Evolutionary conservation across 2,797 vertebrate species (phyloP).

Genomic region (Odontamblyopus rebecca): DNA sequence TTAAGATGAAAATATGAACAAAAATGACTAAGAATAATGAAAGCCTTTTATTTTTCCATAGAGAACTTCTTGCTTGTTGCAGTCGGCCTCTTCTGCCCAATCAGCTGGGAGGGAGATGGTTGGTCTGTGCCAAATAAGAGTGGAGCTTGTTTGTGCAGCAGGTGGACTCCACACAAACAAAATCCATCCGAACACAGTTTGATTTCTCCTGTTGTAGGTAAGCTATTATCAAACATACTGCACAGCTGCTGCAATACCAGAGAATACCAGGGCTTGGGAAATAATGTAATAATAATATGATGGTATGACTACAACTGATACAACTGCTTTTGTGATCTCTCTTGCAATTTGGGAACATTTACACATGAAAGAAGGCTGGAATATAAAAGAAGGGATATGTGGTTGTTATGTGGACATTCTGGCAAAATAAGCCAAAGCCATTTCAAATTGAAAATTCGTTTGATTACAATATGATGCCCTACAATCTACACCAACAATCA

Average conservation of each 20-base stretch:
- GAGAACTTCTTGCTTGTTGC: slow-evolving; percentile 11
- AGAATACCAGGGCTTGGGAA: slow-evolving; percentile 52
- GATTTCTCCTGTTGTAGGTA: slow-evolving; percentile 58
- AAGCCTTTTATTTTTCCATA: neutral
- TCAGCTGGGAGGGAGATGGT: slow-evolving; percentile 46
- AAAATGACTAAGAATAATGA: neutral
- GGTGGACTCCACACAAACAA: slow-evolving; percentile 63
- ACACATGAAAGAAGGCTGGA: no score
- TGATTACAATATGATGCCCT: neutral
- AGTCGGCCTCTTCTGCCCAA: slow-evolving; percentile 53
- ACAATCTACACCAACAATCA: neutral
- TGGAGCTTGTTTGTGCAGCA: slow-evolving; percentile 64
- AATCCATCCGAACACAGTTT: slow-evolving; percentile 53
- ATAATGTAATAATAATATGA: slow-evolving; percentile 31
- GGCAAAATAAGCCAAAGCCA: neutral
- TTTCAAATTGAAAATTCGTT: neutral
- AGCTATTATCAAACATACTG: slow-evolving; percentile 58
- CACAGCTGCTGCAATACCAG: slow-evolving; percentile 33
- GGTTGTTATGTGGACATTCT: neutral
- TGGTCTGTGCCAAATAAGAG: slow-evolving; percentile 55
- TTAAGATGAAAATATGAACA: neutral
- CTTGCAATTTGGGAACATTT: no score
- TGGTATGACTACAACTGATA: neutral
- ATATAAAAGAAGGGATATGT: neutral
- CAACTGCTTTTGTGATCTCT: no score